Evolutionary conservation across 2,888 invertebrate genomes (phyloP).

Genomic region (Watsonalla cultraria): DNA sequence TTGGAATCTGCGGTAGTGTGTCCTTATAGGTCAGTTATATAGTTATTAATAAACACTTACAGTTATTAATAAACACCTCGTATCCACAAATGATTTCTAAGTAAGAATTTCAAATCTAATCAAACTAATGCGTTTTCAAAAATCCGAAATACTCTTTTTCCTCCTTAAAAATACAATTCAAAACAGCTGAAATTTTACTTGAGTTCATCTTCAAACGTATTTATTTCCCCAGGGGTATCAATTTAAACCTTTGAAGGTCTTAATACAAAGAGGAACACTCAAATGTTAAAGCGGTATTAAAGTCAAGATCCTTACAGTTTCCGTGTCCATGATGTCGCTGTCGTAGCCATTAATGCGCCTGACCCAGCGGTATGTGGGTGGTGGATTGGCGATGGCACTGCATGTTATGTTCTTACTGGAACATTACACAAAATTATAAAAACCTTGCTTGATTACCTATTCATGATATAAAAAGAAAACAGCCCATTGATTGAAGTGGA

Average conservation of each 20-base stretch:
- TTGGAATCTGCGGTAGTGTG: too few species aligned
- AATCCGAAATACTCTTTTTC: too few species aligned
- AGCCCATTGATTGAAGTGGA: too few species aligned
- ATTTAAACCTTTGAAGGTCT: not conserved
- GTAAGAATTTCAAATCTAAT: too few species aligned
- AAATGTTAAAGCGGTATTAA: not conserved
- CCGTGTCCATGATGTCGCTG: constrained; percentile 44
- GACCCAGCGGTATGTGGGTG: constrained; percentile 54
- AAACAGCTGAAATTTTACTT: too few species aligned
- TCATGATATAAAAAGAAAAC: too few species aligned
- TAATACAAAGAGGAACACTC: not conserved
- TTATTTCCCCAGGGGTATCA: not conserved
- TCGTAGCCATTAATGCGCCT: constrained; percentile 35
- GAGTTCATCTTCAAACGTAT: not conserved
- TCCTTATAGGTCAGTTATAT: too few species aligned
- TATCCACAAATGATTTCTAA: too few species aligned
- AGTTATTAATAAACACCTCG: too few species aligned
- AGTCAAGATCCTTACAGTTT: constrained; percentile 37
- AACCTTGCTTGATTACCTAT: not conserved
- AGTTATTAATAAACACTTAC: too few species aligned
- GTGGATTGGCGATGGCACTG: constrained; percentile 56
- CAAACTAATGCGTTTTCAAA: too few species aligned
- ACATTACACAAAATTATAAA: constrained; percentile 8
- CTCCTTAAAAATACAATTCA: too few species aligned
- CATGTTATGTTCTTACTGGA: constrained; percentile 68